Percentiles rank a stretch among this genome's conserved stretches.
Conservation (phyloP, 2,113 vertebrate species). For the Craseonycteris thonglongyai region DNA sequence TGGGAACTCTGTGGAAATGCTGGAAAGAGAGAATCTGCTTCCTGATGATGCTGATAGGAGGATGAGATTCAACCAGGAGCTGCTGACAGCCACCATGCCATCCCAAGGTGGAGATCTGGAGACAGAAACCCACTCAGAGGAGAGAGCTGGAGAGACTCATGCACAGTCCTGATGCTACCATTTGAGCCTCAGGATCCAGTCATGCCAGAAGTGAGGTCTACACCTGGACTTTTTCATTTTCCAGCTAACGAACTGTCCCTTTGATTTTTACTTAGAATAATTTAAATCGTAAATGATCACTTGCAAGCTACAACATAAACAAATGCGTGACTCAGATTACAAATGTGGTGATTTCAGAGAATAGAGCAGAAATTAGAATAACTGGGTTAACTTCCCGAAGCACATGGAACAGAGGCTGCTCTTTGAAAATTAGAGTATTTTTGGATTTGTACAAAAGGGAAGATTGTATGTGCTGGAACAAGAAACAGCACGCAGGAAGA, state of each 20-base stretch:
- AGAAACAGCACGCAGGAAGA: background rate
- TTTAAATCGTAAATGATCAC: conserved; percentile 41
- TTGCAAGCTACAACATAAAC: conserved; percentile 35
- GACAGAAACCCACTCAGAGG: background rate
- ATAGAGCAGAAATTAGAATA: conserved; percentile 3
- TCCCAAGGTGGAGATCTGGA: background rate
- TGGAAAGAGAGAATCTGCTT: background rate
- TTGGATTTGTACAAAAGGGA: background rate
- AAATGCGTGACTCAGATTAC: conserved; percentile 20
- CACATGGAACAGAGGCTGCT: background rate
- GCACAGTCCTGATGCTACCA: background rate
- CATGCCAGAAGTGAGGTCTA: background rate
- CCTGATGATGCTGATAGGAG: background rate
- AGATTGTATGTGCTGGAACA: background rate
- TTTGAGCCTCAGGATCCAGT: background rate
- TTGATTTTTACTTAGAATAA: background rate
- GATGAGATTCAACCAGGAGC: background rate
- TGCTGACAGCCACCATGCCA: background rate
- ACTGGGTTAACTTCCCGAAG: background rate
- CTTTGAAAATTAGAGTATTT: background rate
- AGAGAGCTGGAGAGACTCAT: background rate
- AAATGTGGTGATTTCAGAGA: conserved; percentile 41
- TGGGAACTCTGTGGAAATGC: background rate
- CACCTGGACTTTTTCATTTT: background rate
- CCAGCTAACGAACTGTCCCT: background rate